phyloP scores from a whole-genome alignment of 2,113 vertebrate species.

The Peromyscus leucopus region DNA sequence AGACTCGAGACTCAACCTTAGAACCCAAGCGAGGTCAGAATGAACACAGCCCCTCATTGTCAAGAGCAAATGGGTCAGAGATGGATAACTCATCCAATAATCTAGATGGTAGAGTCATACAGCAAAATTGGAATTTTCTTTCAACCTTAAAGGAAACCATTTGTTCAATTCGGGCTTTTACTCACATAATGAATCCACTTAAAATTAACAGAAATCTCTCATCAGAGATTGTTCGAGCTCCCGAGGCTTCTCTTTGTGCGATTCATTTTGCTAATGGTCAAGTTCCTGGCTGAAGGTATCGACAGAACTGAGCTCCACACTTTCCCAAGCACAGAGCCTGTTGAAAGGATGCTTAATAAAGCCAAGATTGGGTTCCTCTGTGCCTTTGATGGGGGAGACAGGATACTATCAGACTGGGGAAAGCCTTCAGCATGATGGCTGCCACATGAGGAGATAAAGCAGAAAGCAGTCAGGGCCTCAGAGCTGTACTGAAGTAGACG shows the following conservation, averaged over 20 bases:
- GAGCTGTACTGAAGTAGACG: conserved; percentile 65
- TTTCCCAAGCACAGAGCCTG: conserved; percentile 56
- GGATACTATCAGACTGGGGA: conserved; percentile 65
- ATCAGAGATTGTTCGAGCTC: conserved; percentile 52
- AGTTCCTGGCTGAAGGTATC: conserved; percentile 47
- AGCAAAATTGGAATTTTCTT: neutral
- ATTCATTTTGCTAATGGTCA: conserved; percentile 55
- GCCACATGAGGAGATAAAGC: conserved; percentile 65
- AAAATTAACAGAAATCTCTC: conserved; percentile 63
- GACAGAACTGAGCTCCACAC: neutral
- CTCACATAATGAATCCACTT: conserved; percentile 31
- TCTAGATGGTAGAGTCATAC: neutral
- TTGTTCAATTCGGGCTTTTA: neutral
- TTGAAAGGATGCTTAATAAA: conserved; percentile 46
- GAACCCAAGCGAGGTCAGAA: neutral
- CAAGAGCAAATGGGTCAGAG: neutral
- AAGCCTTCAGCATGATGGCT: conserved; percentile 74
- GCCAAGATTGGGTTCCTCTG: conserved; percentile 69
- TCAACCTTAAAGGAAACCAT: neutral
- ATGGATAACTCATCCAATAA: neutral
- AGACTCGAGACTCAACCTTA: neutral
- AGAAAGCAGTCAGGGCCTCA: conserved; percentile 73
- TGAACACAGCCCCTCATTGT: neutral
- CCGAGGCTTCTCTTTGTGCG: neutral
- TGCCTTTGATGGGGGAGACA: conserved; percentile 73